Base-by-base conservation (phyloP, 2,113 vertebrate species). In the Megalops atlanticus region DNA sequence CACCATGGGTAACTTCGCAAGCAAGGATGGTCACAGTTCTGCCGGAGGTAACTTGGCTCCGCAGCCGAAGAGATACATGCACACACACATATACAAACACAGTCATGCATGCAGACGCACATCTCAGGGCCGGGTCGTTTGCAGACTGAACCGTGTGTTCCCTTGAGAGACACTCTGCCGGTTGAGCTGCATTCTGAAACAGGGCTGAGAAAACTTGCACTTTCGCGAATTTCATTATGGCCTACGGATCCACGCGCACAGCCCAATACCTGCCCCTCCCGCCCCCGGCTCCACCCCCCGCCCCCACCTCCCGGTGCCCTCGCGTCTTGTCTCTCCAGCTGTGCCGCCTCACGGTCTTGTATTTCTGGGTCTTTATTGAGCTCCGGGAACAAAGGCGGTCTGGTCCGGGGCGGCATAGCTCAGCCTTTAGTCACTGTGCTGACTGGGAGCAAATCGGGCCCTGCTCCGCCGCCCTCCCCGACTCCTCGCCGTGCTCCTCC, bases 1-100 rank as follows among this genome's bases (percentile, higher is more conserved):
- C 79, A 74, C 54, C 8, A 95, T 95, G 94, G 94, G 94, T 27
- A 94, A 93, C 91, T 90, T 91, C 39, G 89, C 92, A 83, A 91
- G 85, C 83, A 94, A 93, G 85, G 94, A 95, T 47, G 75, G 85
- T 78, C 91, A 93, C 72, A 91, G 83, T 86, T 69, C 90, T 74
- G 64, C 91, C n/a, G n/a, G n/a, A 89, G 94, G 94, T 95, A 90
- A 77, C 81, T 83, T 68, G 81, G 4, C 70, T 75, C 78, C 2
- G 36, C 45, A 58, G 41, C 52, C 81, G 24, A n/a, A n/a, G n/a
- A n/a, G n/a, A n/a, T n/a, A n/a, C n/a, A n/a, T n/a, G n/a, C n/a
- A n/a, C n/a, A n/a, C n/a, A 40, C 45, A 43, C 38, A 77, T 43
- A 52, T 70, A 84, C 7, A 41, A 16, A 52, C n/a, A 4, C 36